phyloP scores from a whole-genome alignment of 1,140 invertebrate genomes.

The Cataglyphis hispanica region DNA sequence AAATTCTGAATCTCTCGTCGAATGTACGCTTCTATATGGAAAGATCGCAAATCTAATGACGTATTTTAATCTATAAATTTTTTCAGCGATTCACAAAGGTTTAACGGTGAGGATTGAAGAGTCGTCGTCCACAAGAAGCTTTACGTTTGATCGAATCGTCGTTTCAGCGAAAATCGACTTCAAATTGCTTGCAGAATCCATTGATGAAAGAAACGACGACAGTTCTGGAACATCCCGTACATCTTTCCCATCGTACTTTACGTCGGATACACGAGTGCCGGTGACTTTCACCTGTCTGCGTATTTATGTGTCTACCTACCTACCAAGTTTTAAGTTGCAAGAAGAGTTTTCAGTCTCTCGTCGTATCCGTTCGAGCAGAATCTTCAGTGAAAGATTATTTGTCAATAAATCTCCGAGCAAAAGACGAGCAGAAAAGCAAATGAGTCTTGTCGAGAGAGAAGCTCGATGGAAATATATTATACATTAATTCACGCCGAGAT shows the following conservation, averaged over 20 bases:
- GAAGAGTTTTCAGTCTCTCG: conserved; percentile 62
- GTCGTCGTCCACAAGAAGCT: not conserved
- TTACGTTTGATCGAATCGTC: conserved; percentile 2
- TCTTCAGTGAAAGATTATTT: conserved; percentile 59
- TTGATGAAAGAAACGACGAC: conserved; percentile 43
- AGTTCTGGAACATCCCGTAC: conserved; percentile 39
- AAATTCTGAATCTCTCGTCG: not conserved
- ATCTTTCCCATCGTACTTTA: conserved; percentile 28
- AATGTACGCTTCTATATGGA: not conserved
- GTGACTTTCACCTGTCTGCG: conserved; percentile 31
- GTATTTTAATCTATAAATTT: not conserved
- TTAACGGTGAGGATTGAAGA: not conserved
- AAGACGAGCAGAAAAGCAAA: conserved; percentile 59
- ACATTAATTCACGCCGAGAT: conserved; percentile 16
- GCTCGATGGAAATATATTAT: conserved; percentile 22
- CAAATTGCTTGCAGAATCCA: conserved; percentile 25
- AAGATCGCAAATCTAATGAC: not conserved
- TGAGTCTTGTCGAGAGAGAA: conserved; percentile 62
- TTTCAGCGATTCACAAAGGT: not conserved
- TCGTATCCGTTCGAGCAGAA: conserved; percentile 41
- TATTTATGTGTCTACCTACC: conserved; percentile 20
- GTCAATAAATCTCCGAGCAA: conserved; percentile 70
- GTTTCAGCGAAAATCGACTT: conserved; percentile 27
- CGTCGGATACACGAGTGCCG: conserved; percentile 6
- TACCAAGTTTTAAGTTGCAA: conserved; percentile 60